These are phyloP conservation scores for Gonioctena quinquepunctata DNA, from an alignment of 1,140 invertebrate species.

Conservation along the genomic window DNA sequence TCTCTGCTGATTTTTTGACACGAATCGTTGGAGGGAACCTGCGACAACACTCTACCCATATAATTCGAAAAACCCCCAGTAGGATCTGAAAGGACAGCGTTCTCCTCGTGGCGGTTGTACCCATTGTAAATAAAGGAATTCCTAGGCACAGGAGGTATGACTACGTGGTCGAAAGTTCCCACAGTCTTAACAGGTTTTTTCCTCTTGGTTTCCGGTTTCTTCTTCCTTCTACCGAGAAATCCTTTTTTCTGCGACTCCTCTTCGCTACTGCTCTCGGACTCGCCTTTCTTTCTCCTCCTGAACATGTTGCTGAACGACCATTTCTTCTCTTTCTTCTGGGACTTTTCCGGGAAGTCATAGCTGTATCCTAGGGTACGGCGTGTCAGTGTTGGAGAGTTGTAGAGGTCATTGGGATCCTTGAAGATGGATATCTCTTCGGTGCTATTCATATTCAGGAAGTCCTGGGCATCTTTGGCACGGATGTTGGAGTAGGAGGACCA, in stretches of 20 bases:
- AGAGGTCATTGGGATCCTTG: conserved; percentile 30
- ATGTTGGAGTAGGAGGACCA: conserved; percentile 52
- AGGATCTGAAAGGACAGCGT: conserved; percentile 48
- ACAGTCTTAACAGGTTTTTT: conserved; percentile 36
- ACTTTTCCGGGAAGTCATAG: conserved; percentile 50
- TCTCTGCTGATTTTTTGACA: conserved; percentile 24
- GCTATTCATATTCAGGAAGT: conserved; percentile 45
- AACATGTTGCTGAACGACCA: conserved; percentile 76
- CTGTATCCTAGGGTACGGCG: conserved; percentile 39
- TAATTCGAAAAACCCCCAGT: conserved; percentile 57
- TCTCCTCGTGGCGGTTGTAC: conserved; percentile 56
- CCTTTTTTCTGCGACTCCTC: conserved; percentile 60
- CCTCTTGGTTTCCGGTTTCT: conserved; percentile 57
- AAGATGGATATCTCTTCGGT: conserved; percentile 44
- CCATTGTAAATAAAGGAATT: conserved; percentile 37
- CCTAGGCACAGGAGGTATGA: conserved; percentile 33
- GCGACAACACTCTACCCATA: conserved; percentile 51
- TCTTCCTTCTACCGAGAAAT: conserved; percentile 57
- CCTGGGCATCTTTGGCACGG: conserved; percentile 39
- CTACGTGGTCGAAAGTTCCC: conserved; percentile 48
- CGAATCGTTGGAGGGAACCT: conserved; percentile 46
- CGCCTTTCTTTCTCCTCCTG: conserved; percentile 68
- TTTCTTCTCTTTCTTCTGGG: conserved; percentile 64
- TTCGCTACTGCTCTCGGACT: conserved; percentile 64
- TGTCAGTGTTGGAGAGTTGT: conserved; percentile 37